Evolutionary conservation across 92 coral and sea anemone species (phyloP), one percentile per base, ranked within the genome.

Genomic region (Heliopora coerulea): DNA sequence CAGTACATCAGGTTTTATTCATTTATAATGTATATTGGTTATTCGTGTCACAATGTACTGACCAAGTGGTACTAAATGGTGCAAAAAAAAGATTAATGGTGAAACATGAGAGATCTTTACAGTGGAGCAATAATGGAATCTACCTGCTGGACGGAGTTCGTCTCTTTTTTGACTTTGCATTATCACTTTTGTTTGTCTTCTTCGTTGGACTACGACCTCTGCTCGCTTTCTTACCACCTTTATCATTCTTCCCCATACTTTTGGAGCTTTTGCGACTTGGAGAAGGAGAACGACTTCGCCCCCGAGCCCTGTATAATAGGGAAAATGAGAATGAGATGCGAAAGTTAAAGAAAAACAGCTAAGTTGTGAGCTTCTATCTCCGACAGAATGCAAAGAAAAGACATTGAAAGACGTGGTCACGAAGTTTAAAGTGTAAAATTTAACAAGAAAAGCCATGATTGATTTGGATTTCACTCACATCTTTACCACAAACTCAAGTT

Each of bases 141-240:
- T 26, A 92, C 99, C 99, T 95, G 99, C 99, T 95, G 6, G 96
- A 86, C 19, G 88, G 79, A 37, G 83, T 21, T 41, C 59, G 56
- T 54, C 82, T 80, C 73, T 59, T 83, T 33, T 56, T 68, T n/a
- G 83, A 27, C 72, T 88, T 85, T 14, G 82, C 27, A 54, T 68
- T 49, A 44, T 78, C 82, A 41, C 77, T 73, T 80, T 84, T 80
- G 34, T 23, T 41, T 33, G 85, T 92, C 3, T 59, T 83, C 73
- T 95, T 87, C 34, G 86, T 80, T 19, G 96, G 99, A 68, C 99
- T 95, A 28, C 99, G 96, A 7, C 97, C 99, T 37, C 99, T 70
- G 33, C 63, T 70, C 2, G 84, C 30, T 88, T 90, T 28, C 89
- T 83, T 52, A 72, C 46, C 34, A 80, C 81, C 77, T 39, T 86